Base-by-base conservation (phyloP, 2,113 vertebrate genomes). In the Rhadina sibilatrix region DNA sequence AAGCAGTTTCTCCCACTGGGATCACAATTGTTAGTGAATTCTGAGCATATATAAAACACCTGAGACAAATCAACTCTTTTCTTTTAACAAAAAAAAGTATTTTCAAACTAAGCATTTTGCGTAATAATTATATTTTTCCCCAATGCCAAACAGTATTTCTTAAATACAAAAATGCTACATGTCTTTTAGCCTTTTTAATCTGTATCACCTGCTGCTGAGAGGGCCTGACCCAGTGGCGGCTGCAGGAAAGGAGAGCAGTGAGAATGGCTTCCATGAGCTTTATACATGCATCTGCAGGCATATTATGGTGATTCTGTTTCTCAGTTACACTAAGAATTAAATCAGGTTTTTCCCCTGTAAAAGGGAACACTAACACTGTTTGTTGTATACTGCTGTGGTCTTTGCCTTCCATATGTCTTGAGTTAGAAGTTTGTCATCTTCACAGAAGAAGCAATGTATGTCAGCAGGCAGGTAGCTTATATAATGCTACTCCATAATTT, bases 1-100 rank as follows among this genome's bases (percentile, higher is more conserved):
- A 28, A 80, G 20, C 60, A 37, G 23, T 74, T 74, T 85, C 40
- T 74, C 23, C 8, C 37, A 23, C 18, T 33, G 38, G 21, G 12
- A 9, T 85, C 17, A 1, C 8, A 23, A 15, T 23, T 47, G 16
- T 11, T 42, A 17, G 23, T 3, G 3, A 74, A 28, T 49, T 71
- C n/a, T 79, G 42, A 89, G 27, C 31, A 33, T 0, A 0, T 63
- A 5, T 30, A 70, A 40, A n/a, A 42, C 17, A 59, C 8, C 14
- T 61, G n/a, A 59, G n/a, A 59, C 25, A 78, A 91, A 31, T 28
- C 22, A 76, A 27, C 1, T 4, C 50, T 24, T 65, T 56, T 42
- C 10, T 69, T 79, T 60, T 25, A 61, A 38, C 8, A 71, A 44
- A 46, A 84, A 84, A 50, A 24, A 5, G 28, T 84, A 5, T 59